These are phyloP conservation scores for Cheumatopsyche charites DNA, from an alignment of 1,140 invertebrate genomes.

Conservation along the genomic window DNA sequence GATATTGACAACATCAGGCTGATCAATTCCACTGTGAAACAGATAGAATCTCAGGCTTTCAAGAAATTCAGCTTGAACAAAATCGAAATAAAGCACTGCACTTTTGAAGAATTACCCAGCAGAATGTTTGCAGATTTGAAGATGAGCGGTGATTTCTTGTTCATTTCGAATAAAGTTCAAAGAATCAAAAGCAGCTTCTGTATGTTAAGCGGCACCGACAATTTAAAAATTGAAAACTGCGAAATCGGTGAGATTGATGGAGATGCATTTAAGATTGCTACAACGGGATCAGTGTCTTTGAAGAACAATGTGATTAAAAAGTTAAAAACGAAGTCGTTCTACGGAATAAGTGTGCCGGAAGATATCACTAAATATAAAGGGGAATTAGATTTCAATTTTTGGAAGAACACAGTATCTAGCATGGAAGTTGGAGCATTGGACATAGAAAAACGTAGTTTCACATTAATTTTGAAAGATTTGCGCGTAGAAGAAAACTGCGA, in stretches of 20 bases:
- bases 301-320: conserved; percentile 68
- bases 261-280: conserved; percentile 68
- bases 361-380: conserved; percentile 54
- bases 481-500: conserved; percentile 67
- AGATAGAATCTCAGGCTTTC: conserved; percentile 73
- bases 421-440: conserved; percentile 65
- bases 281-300: conserved; percentile 68
- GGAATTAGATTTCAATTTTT: conserved; percentile 65
- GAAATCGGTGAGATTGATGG: conserved; percentile 65
- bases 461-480: conserved; percentile 63
- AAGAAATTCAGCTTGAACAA: conserved; percentile 76
- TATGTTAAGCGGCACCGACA: conserved; percentile 64
- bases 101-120: conserved; percentile 66
- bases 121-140: conserved; percentile 75
- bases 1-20: conserved; percentile 63
- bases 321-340: conserved; percentile 66
- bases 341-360: conserved; percentile 63
- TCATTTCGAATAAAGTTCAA: conserved; percentile 66
- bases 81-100: conserved; percentile 64
- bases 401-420: conserved; percentile 67
- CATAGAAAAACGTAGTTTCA: conserved; percentile 64
- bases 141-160: conserved; percentile 67
- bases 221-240: conserved; percentile 68
- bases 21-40: conserved; percentile 62
- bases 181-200: conserved; percentile 69